Base-by-base conservation (phyloP, 2,888 invertebrate genomes). In the Leptopilina drosophilae region DNA sequence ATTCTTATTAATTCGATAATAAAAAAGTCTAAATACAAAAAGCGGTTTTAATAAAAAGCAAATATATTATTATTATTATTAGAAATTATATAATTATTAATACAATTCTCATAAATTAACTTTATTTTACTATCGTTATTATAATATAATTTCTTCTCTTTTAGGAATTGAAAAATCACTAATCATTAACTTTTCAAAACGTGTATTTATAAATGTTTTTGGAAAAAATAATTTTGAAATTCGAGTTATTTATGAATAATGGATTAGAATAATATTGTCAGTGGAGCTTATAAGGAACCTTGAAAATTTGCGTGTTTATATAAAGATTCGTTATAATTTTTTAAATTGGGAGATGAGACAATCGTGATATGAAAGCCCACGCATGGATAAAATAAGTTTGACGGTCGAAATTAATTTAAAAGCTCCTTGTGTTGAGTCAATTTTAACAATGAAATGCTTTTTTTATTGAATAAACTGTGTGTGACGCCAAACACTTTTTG, bases 311-410 rank as follows among this genome's bases (percentile, higher is more conserved):
- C 14, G 33, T n/a, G 33, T 64, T 64, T 40, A 40, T 33, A 26
- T 33, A 26, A 33, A 73, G 26, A 73, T 33, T 73, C 53, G 56
- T 73, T 73, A 56, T 73, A 53, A 73, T 73, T 73, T 73, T 33
- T 67, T 46, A 42, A 12, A 20, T 67, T 40, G 33, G 26, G 40
- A 56, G 53, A 56, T 73, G 33, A 62, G 62, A 56, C 26, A 26
- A 73, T 73, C 73, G 14, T 20, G 42, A 73, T 73, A n/a, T n/a
- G n/a, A 12, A 66, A 73, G n/a, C 73, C 73, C 73, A 73, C 73
- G 73, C 73, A 33, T 6, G 14, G n/a, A 46, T 46, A 20, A n/a
- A n/a, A 26, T 73, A 56, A 33, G 14, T 67, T 67, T 67, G 6
- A 26, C n/a, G 53, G 14, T 33, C 33, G 56, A 40, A 73, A 56